Base-by-base conservation (phyloP, 2,113 vertebrate genomes). In the Heliornis fulica region DNA sequence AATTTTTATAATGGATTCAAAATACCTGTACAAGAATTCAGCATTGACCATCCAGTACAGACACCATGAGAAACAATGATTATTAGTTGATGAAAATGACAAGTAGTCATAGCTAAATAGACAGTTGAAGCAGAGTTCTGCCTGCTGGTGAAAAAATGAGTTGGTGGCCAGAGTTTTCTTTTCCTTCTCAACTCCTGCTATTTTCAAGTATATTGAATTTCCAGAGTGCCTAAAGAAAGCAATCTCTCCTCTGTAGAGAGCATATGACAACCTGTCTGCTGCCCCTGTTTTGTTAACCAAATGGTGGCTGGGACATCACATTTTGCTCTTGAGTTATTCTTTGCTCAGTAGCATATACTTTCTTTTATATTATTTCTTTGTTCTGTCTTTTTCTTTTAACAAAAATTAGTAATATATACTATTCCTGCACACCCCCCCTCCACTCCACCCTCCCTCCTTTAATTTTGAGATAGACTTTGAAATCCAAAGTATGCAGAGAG, bases 201-300 rank as follows among this genome's bases (percentile, higher is more conserved):
- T 64, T 84, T 84, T 87, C 29, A 65, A 46, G 46, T 46, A 46
- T 11, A 38, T 71, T 83, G n/a, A 51, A 25, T 69, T 93, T 90
- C 64, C 61, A 53, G 19, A 34, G n/a, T n/a, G 9, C 23, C 23
- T 48, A 28, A n/a, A 64, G 14, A 66, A 14, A 72, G 9, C 28
- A 61, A 2, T 28, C 10, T n/a, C 9, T 80, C 3, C 48, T 79
- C 9, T 16, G 28, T 9, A 11, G 65, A 90, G 19, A 36, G 11
- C 15, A 1, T n/a, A 72, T 76, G 75, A 61, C 19, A 50, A 60
- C 20, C 36, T 83, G 28, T 16, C 28, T 65, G 20, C 40, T 36
- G 19, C 22, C 23, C 2, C 0, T 0, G 0, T 7, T 64, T 60
- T 2, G 0, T 76, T 72, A 59, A 9, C n/a, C 15, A 69, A n/a